These are phyloP conservation scores for Chlorops oryzae DNA, from an alignment of 1,140 invertebrate genomes.

Conservation along the genomic window DNA sequence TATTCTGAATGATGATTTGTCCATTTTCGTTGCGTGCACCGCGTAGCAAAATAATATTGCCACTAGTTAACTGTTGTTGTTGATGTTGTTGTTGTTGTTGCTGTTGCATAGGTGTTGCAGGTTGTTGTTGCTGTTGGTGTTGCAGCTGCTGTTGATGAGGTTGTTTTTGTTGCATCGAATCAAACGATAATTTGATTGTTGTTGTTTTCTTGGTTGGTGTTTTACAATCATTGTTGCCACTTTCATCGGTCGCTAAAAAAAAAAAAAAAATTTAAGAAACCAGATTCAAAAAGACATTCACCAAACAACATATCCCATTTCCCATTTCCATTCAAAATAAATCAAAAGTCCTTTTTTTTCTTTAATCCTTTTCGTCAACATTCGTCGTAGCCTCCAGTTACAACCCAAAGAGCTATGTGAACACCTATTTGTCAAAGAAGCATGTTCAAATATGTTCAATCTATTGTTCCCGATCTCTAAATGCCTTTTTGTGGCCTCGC, in stretches of 20 bases:
- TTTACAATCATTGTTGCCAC: slow-evolving; percentile 19
- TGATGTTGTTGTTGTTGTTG: slow-evolving; percentile 20
- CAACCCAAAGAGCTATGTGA: too few species aligned
- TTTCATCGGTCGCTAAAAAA: slow-evolving; percentile 5
- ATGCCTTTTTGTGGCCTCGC: slow-evolving; percentile 1
- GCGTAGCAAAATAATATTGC: slow-evolving; percentile 44
- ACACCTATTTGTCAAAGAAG: too few species aligned
- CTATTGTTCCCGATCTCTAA: too few species aligned
- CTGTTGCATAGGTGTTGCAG: slow-evolving; percentile 21
- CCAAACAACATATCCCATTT: not conserved
- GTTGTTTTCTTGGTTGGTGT: slow-evolving; percentile 19
- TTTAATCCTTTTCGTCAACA: too few species aligned
- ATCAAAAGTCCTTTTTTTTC: too few species aligned
- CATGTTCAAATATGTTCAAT: too few species aligned
- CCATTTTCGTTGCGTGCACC: slow-evolving; percentile 47
- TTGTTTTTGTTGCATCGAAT: slow-evolving; percentile 39
- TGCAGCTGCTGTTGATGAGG: slow-evolving; percentile 18
- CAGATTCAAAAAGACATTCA: not conserved
- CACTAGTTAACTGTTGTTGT: slow-evolving; percentile 33
- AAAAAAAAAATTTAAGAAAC: slow-evolving; percentile 12
- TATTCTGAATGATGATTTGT: slow-evolving; percentile 46
- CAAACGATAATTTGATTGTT: slow-evolving; percentile 29
- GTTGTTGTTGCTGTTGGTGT: slow-evolving; percentile 22
- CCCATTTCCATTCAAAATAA: too few species aligned
- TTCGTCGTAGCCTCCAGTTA: too few species aligned